Evolutionary conservation across 2,113 vertebrate species (phyloP), one percentile per base, ranked within the genome.

Genomic region (Neolamprologus sp.): DNA sequence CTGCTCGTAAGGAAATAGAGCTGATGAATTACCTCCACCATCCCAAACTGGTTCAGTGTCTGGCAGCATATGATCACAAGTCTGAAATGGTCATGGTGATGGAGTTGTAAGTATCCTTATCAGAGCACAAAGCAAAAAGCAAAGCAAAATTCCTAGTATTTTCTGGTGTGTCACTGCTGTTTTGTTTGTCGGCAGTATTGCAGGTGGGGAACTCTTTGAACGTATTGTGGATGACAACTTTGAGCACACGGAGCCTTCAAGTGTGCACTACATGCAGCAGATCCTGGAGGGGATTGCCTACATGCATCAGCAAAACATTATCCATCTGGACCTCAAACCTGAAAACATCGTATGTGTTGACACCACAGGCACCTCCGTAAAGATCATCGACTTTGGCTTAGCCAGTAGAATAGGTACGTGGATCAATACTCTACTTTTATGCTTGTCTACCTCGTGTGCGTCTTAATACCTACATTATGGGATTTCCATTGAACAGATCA

Each of bases 321-420:
- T 99, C 49, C 98, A 99, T 81, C 95, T 99, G 90, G 98, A 99
- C 86, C 97, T 99, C 83, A 99, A 99, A 97, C 99, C 99, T 3
- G 99, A 99, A 95, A 99, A 99, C 89, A 98, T 99, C 16, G 94
- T 99, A 13, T 99, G 99, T 80, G 97, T 98, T 75, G 98, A 95
- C 94, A 96, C 85, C 87, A 97, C 95, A 2, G 98, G 98, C 90
- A 98, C 98, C 84, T 97, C 97, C 84, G 95, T 99, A 80, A 99
- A 99, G 96, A 98, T 99, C 68, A 99, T 99, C 65, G 99, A 99
- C 80, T 99, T 99, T n/a, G 98, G 99, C 81, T 95, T 99, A 60
- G 98, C 98, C 75, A 95, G 96, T 92, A 98, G 95, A 95, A 86
- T 98, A 40, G 97, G 98, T 98, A 89, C 55, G 97, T 26, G 2